Evolutionary conservation across 2,797 vertebrate species (phyloP).

Genomic region (Phalanger gymnotis): DNA sequence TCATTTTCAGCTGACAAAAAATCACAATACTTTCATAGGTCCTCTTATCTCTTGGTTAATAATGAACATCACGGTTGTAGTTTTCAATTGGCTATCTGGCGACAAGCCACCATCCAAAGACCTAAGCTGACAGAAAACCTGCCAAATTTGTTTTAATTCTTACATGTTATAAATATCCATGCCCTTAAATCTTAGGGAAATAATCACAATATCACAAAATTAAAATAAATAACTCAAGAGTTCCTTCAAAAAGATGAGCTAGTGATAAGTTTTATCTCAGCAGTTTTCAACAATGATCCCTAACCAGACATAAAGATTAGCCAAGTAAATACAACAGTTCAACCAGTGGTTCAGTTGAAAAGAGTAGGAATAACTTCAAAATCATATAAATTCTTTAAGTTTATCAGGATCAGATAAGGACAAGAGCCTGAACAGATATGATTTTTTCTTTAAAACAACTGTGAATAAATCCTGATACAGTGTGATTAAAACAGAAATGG

Average conservation of each 20-base stretch:
- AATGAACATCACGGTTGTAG: constrained; percentile 17
- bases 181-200: constrained; percentile 69
- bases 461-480: constrained; percentile 72
- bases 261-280: constrained; percentile 78
- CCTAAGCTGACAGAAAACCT: constrained; percentile 12
- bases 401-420: constrained; percentile 84
- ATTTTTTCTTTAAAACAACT: constrained; percentile 60
- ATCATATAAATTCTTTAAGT: constrained; percentile 79
- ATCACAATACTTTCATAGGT: not conserved
- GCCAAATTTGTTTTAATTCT: constrained; percentile 15
- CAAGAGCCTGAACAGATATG: constrained; percentile 72
- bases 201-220: constrained; percentile 70
- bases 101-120: not conserved
- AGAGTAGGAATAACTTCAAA: constrained; percentile 77
- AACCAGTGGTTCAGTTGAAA: constrained; percentile 80
- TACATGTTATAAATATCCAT: constrained; percentile 70
- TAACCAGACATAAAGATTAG: constrained; percentile 83
- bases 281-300: constrained; percentile 81
- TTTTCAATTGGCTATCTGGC: not conserved
- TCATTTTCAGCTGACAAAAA: constrained; percentile 25
- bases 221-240: constrained; percentile 74
- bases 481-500: constrained; percentile 78
- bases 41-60: constrained; percentile 3
- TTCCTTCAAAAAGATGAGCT: constrained; percentile 67
- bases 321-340: constrained; percentile 79